phyloP scores from a whole-genome alignment of 2,113 vertebrate species.

The Nansenia antarctica region DNA sequence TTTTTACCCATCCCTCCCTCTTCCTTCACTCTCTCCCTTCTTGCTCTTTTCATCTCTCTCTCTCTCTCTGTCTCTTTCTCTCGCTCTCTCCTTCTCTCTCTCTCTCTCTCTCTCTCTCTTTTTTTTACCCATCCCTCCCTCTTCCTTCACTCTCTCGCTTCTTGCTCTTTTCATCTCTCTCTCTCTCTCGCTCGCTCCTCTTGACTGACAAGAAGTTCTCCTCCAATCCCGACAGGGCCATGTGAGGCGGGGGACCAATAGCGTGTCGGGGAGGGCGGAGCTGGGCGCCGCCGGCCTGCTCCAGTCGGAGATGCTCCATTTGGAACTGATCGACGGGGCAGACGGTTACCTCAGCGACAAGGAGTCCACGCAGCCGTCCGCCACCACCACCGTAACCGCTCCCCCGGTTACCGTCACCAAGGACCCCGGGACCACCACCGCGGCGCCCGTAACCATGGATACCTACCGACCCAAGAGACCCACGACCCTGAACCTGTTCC shows the following conservation, averaged over 20 bases:
- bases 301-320: slow-evolving; percentile 93
- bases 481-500: slow-evolving; percentile 96
- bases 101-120: slow-evolving; percentile 5
- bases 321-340: slow-evolving; percentile 90
- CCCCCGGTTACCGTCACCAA: slow-evolving; percentile 60
- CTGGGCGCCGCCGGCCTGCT: slow-evolving; percentile 82
- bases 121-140: slow-evolving; percentile 15
- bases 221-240: slow-evolving; percentile 80
- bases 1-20: too few relatives aligned
- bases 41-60: neutral
- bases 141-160: slow-evolving; percentile 16
- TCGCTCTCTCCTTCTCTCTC: neutral
- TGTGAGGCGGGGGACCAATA: slow-evolving; percentile 80
- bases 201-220: slow-evolving; percentile 44
- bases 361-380: slow-evolving; percentile 64
- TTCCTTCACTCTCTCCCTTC: neutral
- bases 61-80: neutral
- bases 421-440: too few relatives aligned
- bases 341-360: slow-evolving; percentile 78
- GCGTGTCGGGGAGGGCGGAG: slow-evolving; percentile 76
- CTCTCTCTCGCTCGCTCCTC: slow-evolving; percentile 6
- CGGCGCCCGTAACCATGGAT: slow-evolving; percentile 81
- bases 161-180: neutral
- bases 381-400: too few relatives aligned
- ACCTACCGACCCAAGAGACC: slow-evolving; percentile 94